Conservation (phyloP, 2,797 vertebrate genomes). For the Lutjanus campechanus region DNA sequence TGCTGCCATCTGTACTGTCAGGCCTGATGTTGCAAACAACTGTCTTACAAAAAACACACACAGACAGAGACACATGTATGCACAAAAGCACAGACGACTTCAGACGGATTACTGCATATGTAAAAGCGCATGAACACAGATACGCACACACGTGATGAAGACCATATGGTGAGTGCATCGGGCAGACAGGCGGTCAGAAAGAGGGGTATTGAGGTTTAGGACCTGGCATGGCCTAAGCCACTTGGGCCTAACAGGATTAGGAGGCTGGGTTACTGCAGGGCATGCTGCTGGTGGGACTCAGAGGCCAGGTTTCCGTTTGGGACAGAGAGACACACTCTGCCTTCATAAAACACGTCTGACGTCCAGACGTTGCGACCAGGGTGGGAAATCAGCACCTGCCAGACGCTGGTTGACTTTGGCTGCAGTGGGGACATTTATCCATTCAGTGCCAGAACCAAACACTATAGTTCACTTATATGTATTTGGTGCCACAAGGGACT, state of each 20-base stretch:
- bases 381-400: constrained; percentile 45
- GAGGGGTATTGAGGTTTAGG: constrained; percentile 79
- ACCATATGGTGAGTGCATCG: constrained; percentile 71
- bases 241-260: constrained; percentile 85
- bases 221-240: constrained; percentile 79
- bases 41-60: background rate
- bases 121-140: constrained; percentile 48
- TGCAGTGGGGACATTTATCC: constrained; percentile 5
- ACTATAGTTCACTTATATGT: constrained; percentile 24
- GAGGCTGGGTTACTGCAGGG: constrained; percentile 77
- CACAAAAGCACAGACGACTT: constrained; percentile 24
- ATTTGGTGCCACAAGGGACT: constrained; percentile 12
- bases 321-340: constrained; percentile 40
- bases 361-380: constrained; percentile 15
- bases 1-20: background rate
- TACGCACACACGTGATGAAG: constrained; percentile 43
- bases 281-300: constrained; percentile 57
- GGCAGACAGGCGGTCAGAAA: constrained; percentile 61
- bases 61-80: constrained; percentile 9
- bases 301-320: constrained; percentile 54
- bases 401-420: constrained; percentile 40
- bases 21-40: background rate
- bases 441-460: constrained; percentile 36
- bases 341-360: constrained; percentile 43
- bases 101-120: constrained; percentile 57